These are phyloP conservation scores for Drosophila sucinea DNA, from an alignment of 1,140 invertebrate species.

Conservation along the genomic window DNA sequence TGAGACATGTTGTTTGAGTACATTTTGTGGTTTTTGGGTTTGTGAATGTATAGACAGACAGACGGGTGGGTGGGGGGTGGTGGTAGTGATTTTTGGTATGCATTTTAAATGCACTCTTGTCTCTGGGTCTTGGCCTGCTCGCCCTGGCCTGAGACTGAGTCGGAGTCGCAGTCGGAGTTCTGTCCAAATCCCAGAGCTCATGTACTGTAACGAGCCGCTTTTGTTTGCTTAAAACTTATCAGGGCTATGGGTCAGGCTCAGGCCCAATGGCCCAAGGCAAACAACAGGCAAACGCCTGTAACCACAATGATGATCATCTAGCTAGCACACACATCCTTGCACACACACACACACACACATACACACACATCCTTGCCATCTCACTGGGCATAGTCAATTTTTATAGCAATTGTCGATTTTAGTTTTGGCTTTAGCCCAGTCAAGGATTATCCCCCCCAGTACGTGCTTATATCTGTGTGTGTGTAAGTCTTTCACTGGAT, in stretches of 20 bases:
- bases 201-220: conserved; percentile 69
- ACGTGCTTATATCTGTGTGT: conserved; percentile 4
- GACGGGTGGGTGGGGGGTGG: background rate
- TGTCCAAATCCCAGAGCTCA: conserved; percentile 48
- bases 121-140: background rate
- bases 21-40: conserved; percentile 64
- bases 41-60: conserved; percentile 28
- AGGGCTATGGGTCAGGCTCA: conserved; percentile 57
- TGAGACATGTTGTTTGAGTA: conserved; percentile 78
- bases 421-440: conserved; percentile 21
- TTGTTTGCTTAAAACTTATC: conserved; percentile 78
- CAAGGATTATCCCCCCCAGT: conserved; percentile 16
- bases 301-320: conserved; percentile 60
- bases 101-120: conserved; percentile 32
- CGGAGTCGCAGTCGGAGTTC: background rate
- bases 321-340: conserved; percentile 5
- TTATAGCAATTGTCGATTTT: conserved; percentile 69
- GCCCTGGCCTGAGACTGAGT: background rate
- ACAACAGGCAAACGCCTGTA: conserved; percentile 57
- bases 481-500: conserved; percentile 61
- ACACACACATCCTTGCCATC: conserved; percentile 16
- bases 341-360: too few species aligned
- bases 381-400: conserved; percentile 44
- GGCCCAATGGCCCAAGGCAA: conserved; percentile 40
- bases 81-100: conserved; percentile 25